Evolutionary conservation across 2,797 vertebrate genomes (phyloP).

Genomic region (Chelon auratus): DNA sequence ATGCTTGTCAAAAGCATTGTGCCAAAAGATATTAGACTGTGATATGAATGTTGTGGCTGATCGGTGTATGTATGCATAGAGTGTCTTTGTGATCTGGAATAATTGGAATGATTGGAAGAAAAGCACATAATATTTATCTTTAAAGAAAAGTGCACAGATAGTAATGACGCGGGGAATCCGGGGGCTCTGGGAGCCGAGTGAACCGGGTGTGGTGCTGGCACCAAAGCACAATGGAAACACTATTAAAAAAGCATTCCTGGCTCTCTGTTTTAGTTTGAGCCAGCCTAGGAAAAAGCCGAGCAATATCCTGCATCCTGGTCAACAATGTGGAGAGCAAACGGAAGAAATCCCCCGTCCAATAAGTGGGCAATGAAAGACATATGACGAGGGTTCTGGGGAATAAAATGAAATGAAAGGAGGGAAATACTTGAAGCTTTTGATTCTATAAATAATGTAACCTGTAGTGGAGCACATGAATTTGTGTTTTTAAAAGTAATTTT

Average conservation of each 20-base stretch:
- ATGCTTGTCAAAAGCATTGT: too few relatives aligned
- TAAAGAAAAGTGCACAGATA: neutral
- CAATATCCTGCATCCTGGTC: conserved; percentile 39
- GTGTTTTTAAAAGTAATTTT: neutral
- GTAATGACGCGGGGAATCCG: neutral
- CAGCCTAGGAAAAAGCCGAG: neutral
- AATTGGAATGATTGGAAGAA: conserved; percentile 5
- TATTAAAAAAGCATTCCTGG: conserved; percentile 40
- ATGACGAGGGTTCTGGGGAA: neutral
- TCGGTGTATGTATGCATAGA: neutral
- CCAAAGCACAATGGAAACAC: conserved; percentile 35
- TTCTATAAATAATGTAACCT: neutral
- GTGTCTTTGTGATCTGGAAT: neutral
- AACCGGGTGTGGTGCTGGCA: conserved; percentile 13
- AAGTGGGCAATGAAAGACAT: conserved; percentile 24
- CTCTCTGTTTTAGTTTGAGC: neutral
- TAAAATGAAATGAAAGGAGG: neutral
- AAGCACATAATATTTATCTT: neutral
- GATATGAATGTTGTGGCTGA: too few relatives aligned
- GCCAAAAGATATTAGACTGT: too few relatives aligned
- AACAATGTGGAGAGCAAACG: neutral
- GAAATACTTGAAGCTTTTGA: neutral
- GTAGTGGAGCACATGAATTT: neutral
- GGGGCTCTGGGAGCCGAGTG: neutral
- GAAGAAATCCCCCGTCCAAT: neutral